phyloP scores from a whole-genome alignment of 1,140 invertebrate genomes.

The Scaptomyza pallida region DNA sequence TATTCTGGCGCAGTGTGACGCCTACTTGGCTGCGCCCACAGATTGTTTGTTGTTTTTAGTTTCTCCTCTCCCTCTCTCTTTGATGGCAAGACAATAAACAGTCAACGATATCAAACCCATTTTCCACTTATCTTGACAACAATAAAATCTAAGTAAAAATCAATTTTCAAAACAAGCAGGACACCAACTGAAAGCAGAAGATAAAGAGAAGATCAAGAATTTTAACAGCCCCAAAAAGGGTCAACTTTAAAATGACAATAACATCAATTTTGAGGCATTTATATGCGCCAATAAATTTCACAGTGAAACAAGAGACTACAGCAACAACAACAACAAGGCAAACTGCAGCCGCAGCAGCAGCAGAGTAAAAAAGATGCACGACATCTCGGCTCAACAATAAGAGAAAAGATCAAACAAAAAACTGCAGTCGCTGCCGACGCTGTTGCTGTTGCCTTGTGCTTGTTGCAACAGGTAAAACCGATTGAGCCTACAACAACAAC shows the following conservation, averaged over 20 bases:
- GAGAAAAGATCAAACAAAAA: constrained; percentile 52
- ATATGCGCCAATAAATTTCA: constrained; percentile 81
- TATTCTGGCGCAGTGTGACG: constrained; percentile 59
- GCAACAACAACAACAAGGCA: constrained; percentile 37
- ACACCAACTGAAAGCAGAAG: constrained; percentile 34
- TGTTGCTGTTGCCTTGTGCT: constrained; percentile 17
- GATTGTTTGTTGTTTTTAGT: constrained; percentile 52
- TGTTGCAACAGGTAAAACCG: constrained; percentile 43
- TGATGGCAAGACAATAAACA: constrained; percentile 23
- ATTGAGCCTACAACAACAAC: constrained; percentile 41
- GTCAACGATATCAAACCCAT: constrained; percentile 35
- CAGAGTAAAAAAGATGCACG: constrained; percentile 36
- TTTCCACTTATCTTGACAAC: constrained; percentile 61
- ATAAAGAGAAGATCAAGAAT: constrained; percentile 17
- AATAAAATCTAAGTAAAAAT: constrained; percentile 75
- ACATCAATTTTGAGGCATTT: constrained; percentile 82
- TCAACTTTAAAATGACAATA: constrained; percentile 69
- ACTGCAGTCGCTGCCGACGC: constrained; percentile 43
- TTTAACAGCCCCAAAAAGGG: constrained; percentile 42
- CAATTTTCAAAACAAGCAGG: constrained; percentile 75
- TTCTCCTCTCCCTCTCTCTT: constrained; percentile 32
- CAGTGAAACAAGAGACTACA: constrained; percentile 53
- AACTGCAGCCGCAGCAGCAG: constrained; percentile 13
- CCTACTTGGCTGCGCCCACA: constrained; percentile 72
- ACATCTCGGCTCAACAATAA: constrained; percentile 45